Conservation (phyloP, 37 sponge, comb jelly and placozoan genomes). For the Chondrosia reniformis region DNA sequence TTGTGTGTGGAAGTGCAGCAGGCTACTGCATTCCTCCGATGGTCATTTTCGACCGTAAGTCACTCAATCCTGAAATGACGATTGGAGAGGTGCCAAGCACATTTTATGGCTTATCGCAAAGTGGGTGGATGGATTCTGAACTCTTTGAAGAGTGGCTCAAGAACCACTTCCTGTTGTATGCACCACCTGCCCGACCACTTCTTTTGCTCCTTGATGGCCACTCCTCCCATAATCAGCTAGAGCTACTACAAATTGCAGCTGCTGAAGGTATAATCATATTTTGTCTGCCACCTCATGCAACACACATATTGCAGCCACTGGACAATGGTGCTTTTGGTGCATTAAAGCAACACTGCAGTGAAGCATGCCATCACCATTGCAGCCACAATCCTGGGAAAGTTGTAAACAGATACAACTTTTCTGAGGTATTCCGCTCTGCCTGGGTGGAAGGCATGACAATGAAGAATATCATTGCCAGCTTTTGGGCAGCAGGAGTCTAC, state of each 20-base stretch:
- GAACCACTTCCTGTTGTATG: slow-evolving; percentile 23
- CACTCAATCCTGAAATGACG: slow-evolving; percentile 18
- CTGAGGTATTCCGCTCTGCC: slow-evolving; percentile 2
- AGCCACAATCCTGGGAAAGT: slow-evolving; percentile 18
- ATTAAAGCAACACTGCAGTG: slow-evolving; percentile 22
- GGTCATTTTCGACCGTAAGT: slow-evolving; percentile 19
- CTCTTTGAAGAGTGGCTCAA: slow-evolving; percentile 28
- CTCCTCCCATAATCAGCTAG: slow-evolving; percentile 18
- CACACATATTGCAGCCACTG: slow-evolving; percentile 35
- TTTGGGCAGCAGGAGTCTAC: slow-evolving; percentile 5
- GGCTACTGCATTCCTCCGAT: slow-evolving; percentile 22
- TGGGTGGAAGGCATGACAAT: slow-evolving; percentile 24
- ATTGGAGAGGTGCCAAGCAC: slow-evolving; percentile 45
- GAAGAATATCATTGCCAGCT: slow-evolving; percentile 1
- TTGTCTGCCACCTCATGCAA: slow-evolving; percentile 29
- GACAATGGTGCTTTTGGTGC: slow-evolving; percentile 45
- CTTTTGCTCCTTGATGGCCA: slow-evolving; percentile 37
- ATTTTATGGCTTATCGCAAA: slow-evolving; percentile 34
- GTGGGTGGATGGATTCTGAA: slow-evolving; percentile 38
- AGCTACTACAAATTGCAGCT: slow-evolving; percentile 6
- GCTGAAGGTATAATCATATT: slow-evolving; percentile 18
- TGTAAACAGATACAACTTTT: slow-evolving; percentile 24
- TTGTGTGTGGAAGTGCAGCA: slow-evolving; percentile 29
- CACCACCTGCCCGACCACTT: slow-evolving; percentile 24
- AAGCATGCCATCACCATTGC: slow-evolving; percentile 25